phyloP scores from a whole-genome alignment of 2,113 vertebrate genomes.

The Triplophysa tibetana region DNA sequence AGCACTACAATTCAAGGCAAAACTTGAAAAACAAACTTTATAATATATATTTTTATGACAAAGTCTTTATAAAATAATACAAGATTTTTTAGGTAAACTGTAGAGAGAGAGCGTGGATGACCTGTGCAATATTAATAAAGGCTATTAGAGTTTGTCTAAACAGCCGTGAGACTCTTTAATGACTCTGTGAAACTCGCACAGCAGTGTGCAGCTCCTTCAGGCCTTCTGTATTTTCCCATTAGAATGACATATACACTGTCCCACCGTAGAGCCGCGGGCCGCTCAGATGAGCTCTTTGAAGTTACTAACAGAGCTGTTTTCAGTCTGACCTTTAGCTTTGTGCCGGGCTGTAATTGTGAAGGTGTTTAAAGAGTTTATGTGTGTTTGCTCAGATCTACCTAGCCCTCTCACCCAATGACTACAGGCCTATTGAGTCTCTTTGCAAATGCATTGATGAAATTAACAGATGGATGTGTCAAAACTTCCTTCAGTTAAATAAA shows the following conservation, averaged over 20 bases:
- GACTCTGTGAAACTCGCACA: background rate
- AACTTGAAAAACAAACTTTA: no score
- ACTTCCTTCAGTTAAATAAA: no score
- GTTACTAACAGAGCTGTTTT: slow-evolving; percentile 25
- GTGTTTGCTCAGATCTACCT: no score
- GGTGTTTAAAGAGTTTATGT: slow-evolving; percentile 11
- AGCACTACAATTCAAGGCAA: no score
- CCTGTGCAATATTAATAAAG: background rate
- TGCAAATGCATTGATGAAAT: no score
- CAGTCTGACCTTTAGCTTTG: slow-evolving; percentile 26
- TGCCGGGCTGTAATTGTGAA: slow-evolving; percentile 11
- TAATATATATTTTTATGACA: no score
- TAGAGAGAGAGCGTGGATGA: no score
- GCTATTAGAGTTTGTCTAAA: background rate
- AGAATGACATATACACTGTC: background rate
- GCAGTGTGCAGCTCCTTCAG: background rate
- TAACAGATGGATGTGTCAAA: no score
- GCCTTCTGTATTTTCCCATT: slow-evolving; percentile 12
- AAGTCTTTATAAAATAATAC: no score
- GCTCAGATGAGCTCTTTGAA: slow-evolving; percentile 21
- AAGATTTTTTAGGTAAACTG: no score
- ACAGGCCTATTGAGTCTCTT: no score
- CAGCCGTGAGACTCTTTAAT: slow-evolving; percentile 10
- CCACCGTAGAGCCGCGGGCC: background rate
- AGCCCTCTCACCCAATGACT: no score